Evolutionary conservation across 2,888 invertebrate genomes (phyloP), one percentile per base, ranked within the genome.

Genomic region (Laothoe populi): DNA sequence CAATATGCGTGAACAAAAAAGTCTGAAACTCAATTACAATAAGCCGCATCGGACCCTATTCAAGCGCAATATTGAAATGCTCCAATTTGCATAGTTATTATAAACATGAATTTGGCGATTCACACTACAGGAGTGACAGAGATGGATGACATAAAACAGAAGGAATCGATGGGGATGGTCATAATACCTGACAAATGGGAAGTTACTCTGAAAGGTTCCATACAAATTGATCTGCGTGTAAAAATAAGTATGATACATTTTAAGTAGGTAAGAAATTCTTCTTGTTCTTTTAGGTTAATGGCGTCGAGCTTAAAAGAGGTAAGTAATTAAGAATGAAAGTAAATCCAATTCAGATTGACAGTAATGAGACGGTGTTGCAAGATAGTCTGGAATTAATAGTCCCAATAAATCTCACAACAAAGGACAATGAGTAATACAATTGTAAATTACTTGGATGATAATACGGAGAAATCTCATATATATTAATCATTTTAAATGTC

Each of bases 31-130:
- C 86, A 84, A 84, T 86, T 83, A 85, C 81, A 87, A 84, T 85
- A 82, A 83, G 80, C 84, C 75, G 74, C 80, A 81, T 79, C 78
- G 77, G 72, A 78, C 75, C 76, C 74, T 80, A 78, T 77, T 82
- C 78, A 81, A 80, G 84, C 85, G 83, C 78, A 83, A 83, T 87
- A 88, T 88, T 87, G 83, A 84, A 88, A 86, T 84, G 79, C 80
- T 81, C 79, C 80, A 84, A 88, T 88, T 89, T 88, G 87, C 88
- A 88, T 89, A 88, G 86, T 86, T 87, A 87, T 86, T 87, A 87
- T 86, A 84, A 83, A 85, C 81, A 86, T 82, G 85, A 84, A 79
- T 77, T 79, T 81, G 81, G 74, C 76, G 75, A 81, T 81, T 83
- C 78, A 78, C 75, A 73, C 67, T 69, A 72, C 64, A 64, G 62